A percentile compares a stretch with the other conserved stretches of the same genome.
Conservation (phyloP, 2,113 vertebrate genomes). For the Bettongia penicillata region DNA sequence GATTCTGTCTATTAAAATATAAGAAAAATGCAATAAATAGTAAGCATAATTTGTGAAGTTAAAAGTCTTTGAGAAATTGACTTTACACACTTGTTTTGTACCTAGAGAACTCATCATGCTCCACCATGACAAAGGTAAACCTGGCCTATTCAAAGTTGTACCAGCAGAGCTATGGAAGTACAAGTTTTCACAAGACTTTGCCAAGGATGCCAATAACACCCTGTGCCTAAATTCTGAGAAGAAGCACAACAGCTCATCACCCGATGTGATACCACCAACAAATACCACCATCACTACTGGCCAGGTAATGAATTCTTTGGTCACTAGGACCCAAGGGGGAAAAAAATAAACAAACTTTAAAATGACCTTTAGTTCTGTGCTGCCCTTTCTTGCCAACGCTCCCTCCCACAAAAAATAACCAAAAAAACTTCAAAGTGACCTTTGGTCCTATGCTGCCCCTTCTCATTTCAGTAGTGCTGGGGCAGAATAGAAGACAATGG, state of each 20-base stretch:
- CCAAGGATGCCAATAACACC: neutral
- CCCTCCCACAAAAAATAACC: neutral
- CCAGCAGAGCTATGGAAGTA: neutral
- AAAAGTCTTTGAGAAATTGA: slow-evolving; percentile 27
- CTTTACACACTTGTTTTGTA: neutral
- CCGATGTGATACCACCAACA: neutral
- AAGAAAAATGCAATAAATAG: slow-evolving; percentile 46
- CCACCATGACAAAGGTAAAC: neutral
- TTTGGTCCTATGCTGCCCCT: neutral
- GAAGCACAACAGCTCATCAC: neutral
- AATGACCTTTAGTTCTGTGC: neutral
- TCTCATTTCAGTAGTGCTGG: neutral
- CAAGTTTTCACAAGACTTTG: neutral
- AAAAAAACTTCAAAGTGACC: too few relatives aligned
- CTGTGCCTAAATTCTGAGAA: neutral
- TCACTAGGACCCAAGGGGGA: neutral
- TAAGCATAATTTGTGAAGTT: slow-evolving; percentile 27
- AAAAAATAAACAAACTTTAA: neutral
- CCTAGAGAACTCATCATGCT: neutral
- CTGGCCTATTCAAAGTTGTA: neutral
- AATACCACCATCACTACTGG: neutral
- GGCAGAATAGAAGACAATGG: neutral
- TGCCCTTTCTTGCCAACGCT: neutral
- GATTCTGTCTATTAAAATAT: slow-evolving; percentile 80
- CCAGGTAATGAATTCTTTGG: neutral